Percentiles rank a stretch among this genome's conserved stretches.
These are phyloP conservation scores for Siniperca obscura DNA, from an alignment of 2,797 vertebrate species.

Conservation along the genomic window DNA sequence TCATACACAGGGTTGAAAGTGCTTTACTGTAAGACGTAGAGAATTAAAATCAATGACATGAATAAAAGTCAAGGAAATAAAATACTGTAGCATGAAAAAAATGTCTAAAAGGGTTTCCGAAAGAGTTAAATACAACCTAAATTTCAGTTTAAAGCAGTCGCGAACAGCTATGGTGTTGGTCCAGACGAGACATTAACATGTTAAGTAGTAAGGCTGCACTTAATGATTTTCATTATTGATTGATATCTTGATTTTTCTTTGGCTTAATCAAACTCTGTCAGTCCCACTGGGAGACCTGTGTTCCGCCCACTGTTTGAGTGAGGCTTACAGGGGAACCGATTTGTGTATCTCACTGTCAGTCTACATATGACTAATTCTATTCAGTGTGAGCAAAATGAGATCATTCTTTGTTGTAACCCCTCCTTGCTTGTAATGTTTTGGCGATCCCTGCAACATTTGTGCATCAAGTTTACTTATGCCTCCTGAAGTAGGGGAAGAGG, in stretches of 20 bases:
- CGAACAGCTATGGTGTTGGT: background rate
- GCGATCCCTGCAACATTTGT: no score
- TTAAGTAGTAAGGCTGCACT: background rate
- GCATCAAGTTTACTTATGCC: no score
- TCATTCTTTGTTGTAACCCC: no score
- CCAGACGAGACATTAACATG: background rate
- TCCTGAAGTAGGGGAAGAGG: background rate
- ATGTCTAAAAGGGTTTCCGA: background rate
- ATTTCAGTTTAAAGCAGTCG: background rate
- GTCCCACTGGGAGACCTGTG: background rate
- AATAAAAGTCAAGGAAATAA: background rate
- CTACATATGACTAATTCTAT: background rate
- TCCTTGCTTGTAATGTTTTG: no score
- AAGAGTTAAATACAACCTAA: background rate
- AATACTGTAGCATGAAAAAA: background rate
- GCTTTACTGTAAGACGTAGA: background rate
- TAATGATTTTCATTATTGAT: conserved; percentile 1
- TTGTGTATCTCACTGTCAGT: background rate
- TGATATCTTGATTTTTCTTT: background rate
- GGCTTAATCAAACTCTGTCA: background rate
- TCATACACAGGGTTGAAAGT: background rate
- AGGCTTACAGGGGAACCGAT: background rate
- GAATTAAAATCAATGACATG: background rate
- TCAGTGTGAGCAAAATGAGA: background rate
- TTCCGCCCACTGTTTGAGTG: background rate